Evolutionary conservation across 2,113 vertebrate species (phyloP).

Genomic region (Seriola quinqueradiata): DNA sequence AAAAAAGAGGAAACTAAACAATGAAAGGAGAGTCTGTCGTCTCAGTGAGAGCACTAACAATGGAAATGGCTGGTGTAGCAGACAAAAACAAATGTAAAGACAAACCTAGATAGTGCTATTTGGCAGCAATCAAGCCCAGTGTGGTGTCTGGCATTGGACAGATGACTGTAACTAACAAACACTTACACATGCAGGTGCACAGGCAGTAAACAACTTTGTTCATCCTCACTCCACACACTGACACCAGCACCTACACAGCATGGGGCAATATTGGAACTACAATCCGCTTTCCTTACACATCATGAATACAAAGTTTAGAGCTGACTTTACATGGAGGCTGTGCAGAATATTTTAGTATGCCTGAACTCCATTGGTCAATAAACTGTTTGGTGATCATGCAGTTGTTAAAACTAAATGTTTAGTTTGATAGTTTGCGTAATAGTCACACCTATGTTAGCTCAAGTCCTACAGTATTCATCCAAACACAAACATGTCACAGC

Average conservation of each 20-base stretch:
- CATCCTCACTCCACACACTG: neutral
- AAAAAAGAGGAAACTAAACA: neutral
- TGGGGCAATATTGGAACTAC: slow-evolving; percentile 4
- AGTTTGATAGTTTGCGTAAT: neutral
- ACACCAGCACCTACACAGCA: slow-evolving; percentile 13
- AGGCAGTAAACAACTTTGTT: slow-evolving; percentile 1
- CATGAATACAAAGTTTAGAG: neutral
- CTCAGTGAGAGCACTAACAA: neutral
- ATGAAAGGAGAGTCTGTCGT: neutral
- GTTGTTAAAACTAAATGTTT: neutral
- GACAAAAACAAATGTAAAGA: neutral
- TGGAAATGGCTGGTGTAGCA: slow-evolving; percentile 5
- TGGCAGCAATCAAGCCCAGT: slow-evolving; percentile 12
- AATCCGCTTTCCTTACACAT: neutral
- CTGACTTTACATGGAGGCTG: neutral
- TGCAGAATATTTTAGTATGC: neutral
- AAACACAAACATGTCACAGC: neutral
- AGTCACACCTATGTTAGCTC: neutral
- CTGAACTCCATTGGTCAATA: neutral
- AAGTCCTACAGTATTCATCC: neutral
- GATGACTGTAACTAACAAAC: slow-evolving; percentile 6
- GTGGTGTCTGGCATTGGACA: neutral
- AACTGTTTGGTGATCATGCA: neutral
- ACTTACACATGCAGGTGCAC: neutral
- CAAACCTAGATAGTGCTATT: neutral